A percentile compares a stretch with the other conserved stretches of the same genome.
Evolutionary conservation across 2,888 invertebrate species (phyloP).

Genomic region (Phanerotoma sp.): DNA sequence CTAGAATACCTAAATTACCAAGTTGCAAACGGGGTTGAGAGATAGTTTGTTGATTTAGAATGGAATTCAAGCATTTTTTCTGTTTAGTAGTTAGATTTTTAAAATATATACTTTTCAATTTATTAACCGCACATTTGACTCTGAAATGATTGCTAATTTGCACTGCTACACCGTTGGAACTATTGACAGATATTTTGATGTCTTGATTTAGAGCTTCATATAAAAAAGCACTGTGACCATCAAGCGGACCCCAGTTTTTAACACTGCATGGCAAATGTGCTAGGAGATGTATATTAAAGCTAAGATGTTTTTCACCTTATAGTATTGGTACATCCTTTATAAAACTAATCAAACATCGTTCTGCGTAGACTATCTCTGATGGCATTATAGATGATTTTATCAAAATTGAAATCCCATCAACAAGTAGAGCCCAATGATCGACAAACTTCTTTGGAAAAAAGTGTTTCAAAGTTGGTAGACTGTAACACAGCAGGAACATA

Average conservation of each 20-base stretch:
- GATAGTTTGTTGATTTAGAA: not conserved
- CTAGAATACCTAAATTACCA: not conserved
- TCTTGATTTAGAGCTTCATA: constrained; percentile 15
- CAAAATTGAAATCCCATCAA: not conserved
- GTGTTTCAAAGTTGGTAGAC: constrained; percentile 13
- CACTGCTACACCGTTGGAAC: constrained; percentile 8
- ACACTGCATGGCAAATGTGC: constrained; percentile 21
- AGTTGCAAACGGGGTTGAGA: not conserved
- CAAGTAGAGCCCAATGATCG: constrained; percentile 13
- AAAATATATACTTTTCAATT: not conserved
- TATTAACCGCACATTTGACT: not conserved
- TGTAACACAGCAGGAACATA: constrained; percentile 21
- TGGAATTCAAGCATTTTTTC: not conserved
- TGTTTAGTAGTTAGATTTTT: not conserved
- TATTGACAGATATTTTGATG: constrained; percentile 10
- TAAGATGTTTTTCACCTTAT: constrained; percentile 10
- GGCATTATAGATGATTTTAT: not conserved
- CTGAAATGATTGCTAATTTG: constrained; percentile 15
- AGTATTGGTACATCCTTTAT: too few species aligned
- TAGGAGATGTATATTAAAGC: constrained; percentile 23
- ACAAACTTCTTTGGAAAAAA: constrained; percentile 9
- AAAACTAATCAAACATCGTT: too few species aligned
- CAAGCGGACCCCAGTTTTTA: constrained; percentile 16
- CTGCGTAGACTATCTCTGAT: too few species aligned
- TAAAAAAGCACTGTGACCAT: too few species aligned